Evolutionary conservation across 1,140 invertebrate species (phyloP), one percentile per base, ranked within the genome.

Genomic region (Drepana arcuata): DNA sequence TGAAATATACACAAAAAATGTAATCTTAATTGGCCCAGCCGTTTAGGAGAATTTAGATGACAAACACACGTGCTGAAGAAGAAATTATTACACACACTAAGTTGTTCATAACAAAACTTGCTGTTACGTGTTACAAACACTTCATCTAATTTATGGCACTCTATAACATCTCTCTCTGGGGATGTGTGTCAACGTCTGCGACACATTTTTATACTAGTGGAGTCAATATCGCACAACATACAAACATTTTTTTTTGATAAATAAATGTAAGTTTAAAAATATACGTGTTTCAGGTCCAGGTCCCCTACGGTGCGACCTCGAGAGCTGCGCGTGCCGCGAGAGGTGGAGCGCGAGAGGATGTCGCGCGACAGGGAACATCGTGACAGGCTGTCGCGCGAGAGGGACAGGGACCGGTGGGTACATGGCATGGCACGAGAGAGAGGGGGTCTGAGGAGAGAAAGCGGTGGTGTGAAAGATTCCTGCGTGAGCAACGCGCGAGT

Each of bases 351-450:
- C 16, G 75, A 80, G 39, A 63, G 73, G 10, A 65, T 75, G 56
- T 78, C 73, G 6, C 44, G 75, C 3, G 75, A 80, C 51, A 42
- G 71, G 26, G 74, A 79, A 13, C 71, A 74, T 38, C 53, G 72
- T 12, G 72, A 77, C 2, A 46, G 70, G 28, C 14, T 70, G 16
- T 69, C 69, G 1, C 48, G 63, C 16, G 66, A 63, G 0, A 53
- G 72, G 15, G 75, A 80, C 16, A 55, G 72, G 24, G 72, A 77
- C 3, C 41, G 69, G 63, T 74, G 13, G 55, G 60, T 28, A 4
- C 12, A 11, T 21, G 18, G 9, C 4, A 4, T 9, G 18, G 9
- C 9, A 5, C 18, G 18, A 21, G 4, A 21, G 9, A 21, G 9
- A 21, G 9, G 9, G 4, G 4, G 18, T 21, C 9, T 21, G 18